phyloP scores from a whole-genome alignment of 64 coral and sea anemone genomes.

The Montipora foliosa region DNA sequence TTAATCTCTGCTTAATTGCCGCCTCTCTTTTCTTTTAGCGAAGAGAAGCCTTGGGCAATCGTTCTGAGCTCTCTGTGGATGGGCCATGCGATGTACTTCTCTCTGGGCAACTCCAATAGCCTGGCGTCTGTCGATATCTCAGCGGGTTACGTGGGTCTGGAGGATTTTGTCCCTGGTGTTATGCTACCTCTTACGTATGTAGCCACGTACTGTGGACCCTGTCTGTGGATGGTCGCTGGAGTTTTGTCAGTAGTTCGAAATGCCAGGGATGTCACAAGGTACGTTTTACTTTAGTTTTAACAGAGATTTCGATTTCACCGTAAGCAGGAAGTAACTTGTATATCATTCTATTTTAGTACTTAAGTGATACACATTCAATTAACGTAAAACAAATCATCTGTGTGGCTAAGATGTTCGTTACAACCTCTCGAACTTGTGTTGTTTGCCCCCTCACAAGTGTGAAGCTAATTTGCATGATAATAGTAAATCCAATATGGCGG shows the following conservation, averaged over 20 bases:
- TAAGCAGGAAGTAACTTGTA: not conserved
- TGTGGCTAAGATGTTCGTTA: too few relatives aligned
- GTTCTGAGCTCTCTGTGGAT: constrained; percentile 70
- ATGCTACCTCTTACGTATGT: constrained; percentile 66
- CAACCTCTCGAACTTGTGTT: too few relatives aligned
- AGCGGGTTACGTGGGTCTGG: constrained; percentile 90
- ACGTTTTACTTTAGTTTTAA: not conserved
- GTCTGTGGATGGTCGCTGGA: constrained; percentile 75
- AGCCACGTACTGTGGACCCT: constrained; percentile 83
- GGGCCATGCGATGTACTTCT: constrained; percentile 89
- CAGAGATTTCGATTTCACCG: not conserved
- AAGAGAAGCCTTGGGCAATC: constrained; percentile 53
- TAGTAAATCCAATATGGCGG: too few relatives aligned
- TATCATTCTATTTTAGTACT: too few relatives aligned
- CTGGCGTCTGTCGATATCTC: constrained; percentile 94
- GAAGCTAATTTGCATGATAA: too few relatives aligned
- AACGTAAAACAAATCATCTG: too few relatives aligned
- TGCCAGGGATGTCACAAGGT: constrained; percentile 48
- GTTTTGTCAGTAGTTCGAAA: constrained; percentile 60
- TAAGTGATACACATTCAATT: too few relatives aligned
- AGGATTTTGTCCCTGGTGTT: constrained; percentile 54
- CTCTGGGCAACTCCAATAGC: constrained; percentile 94
- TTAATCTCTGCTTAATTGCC: too few relatives aligned
- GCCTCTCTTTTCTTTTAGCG: constrained; percentile 33
- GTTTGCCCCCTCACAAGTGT: too few relatives aligned